These are phyloP conservation scores for Euschistus heros DNA, from an alignment of 1,140 invertebrate species.

Conservation along the genomic window DNA sequence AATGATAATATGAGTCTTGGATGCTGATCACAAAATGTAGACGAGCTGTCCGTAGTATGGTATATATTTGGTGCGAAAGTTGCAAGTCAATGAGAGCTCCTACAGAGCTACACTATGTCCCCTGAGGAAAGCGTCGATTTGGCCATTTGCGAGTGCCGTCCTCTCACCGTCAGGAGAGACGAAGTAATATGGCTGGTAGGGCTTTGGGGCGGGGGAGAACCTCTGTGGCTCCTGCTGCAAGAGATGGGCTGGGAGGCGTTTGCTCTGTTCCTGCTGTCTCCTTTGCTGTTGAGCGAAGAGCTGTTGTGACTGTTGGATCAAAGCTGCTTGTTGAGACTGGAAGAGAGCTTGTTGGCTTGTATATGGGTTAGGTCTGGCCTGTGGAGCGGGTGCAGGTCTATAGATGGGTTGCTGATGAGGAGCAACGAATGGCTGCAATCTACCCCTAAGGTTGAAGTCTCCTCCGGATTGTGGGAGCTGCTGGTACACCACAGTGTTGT, in stretches of 20 bases:
- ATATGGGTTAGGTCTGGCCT: slow-evolving; percentile 19
- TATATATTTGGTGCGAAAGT: no score
- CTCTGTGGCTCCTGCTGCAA: slow-evolving; percentile 30
- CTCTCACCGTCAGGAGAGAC: slow-evolving; percentile 34
- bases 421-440: slow-evolving; percentile 56
- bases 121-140: slow-evolving; percentile 69
- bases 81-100: slow-evolving; percentile 12
- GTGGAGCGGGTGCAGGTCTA: slow-evolving; percentile 28
- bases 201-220: slow-evolving; percentile 20
- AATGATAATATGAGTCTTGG: no score
- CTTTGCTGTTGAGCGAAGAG: slow-evolving; percentile 55
- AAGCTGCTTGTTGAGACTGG: slow-evolving; percentile 55
- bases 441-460: slow-evolving; percentile 56
- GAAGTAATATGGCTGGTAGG: slow-evolving; percentile 38
- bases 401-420: slow-evolving; percentile 24
- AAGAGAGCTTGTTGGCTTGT: slow-evolving; percentile 50
- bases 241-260: slow-evolving; percentile 22
- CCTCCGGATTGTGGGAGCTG: slow-evolving; percentile 55
- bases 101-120: slow-evolving; percentile 56
- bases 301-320: slow-evolving; percentile 59
- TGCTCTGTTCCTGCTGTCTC: slow-evolving; percentile 26
- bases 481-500: slow-evolving; percentile 69
- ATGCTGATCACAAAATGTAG: no score
- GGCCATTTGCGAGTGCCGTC: slow-evolving; percentile 38
- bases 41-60: no score